phyloP scores from a whole-genome alignment of 2,888 invertebrate species.

The Macrophya annulata region DNA sequence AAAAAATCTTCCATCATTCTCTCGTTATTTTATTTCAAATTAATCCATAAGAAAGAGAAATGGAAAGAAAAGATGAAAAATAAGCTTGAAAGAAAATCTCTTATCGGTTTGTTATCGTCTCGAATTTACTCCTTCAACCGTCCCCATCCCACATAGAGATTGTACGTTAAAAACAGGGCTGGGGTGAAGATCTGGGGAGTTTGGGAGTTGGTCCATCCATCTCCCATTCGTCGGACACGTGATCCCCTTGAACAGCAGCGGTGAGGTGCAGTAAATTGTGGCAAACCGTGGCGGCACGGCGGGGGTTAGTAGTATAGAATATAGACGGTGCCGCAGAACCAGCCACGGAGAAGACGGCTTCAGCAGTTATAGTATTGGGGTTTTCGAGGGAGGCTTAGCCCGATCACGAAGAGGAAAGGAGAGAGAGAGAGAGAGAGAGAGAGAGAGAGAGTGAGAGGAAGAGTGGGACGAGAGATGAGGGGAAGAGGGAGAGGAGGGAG shows the following conservation, averaged over 20 bases:
- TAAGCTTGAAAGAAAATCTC: too few species aligned
- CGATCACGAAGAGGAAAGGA: slow-evolving; percentile 33
- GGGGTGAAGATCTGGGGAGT: background rate
- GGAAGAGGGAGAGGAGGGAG: slow-evolving; percentile 1
- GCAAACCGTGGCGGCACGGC: background rate
- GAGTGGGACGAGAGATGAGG: background rate
- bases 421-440: background rate
- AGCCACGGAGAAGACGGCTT: slow-evolving; percentile 43
- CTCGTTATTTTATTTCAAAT: background rate
- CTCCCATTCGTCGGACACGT: slow-evolving; percentile 41
- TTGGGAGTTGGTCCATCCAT: slow-evolving; percentile 24
- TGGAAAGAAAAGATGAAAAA: background rate
- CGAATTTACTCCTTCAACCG: background rate
- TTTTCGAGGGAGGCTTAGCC: slow-evolving; percentile 45
- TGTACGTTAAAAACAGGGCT: background rate
- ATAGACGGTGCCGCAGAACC: slow-evolving; percentile 31
- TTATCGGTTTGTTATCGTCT: slow-evolving; percentile 12
- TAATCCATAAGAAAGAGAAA: background rate
- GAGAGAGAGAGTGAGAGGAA: background rate
- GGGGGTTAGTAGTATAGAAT: slow-evolving; percentile 12
- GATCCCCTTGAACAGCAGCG: slow-evolving; percentile 19
- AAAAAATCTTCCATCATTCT: background rate
- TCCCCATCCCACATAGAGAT: background rate
- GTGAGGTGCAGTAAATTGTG: slow-evolving; percentile 28
- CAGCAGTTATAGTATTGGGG: slow-evolving; percentile 28